A percentile compares a stretch with the other conserved stretches of the same genome.
Conservation (phyloP, 2,113 vertebrate genomes). For the Chaetorhynchus papuensis region DNA sequence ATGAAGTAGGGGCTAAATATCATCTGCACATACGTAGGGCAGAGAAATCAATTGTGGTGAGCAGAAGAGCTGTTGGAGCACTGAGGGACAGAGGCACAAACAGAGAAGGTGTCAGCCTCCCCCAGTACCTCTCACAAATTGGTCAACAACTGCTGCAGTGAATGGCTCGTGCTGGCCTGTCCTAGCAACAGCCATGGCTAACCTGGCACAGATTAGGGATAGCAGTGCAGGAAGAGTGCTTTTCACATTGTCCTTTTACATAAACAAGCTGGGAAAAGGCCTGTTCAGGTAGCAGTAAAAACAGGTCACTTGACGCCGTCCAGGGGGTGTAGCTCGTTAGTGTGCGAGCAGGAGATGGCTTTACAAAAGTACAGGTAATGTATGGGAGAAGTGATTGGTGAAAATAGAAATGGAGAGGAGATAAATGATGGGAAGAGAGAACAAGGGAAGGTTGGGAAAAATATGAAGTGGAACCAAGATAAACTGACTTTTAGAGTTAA, state of each 20-base stretch:
- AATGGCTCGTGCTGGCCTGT: neutral
- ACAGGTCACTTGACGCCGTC: neutral
- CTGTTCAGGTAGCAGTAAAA: neutral
- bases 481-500: constrained; percentile 39
- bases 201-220: neutral
- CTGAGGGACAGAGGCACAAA: neutral
- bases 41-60: neutral
- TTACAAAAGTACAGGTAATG: neutral
- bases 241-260: neutral
- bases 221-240: neutral
- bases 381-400: neutral
- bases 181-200: neutral
- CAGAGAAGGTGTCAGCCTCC: neutral
- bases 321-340: neutral
- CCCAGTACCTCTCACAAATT: neutral
- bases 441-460: neutral
- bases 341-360: neutral
- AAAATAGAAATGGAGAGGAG: neutral
- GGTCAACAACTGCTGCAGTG: neutral
- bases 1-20: neutral
- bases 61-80: neutral
- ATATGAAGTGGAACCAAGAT: neutral
- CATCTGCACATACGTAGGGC: neutral
- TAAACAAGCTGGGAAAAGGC: neutral
- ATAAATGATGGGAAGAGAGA: neutral